Base-by-base conservation (phyloP, 2,797 vertebrate genomes). In the Sternotherus odoratus region DNA sequence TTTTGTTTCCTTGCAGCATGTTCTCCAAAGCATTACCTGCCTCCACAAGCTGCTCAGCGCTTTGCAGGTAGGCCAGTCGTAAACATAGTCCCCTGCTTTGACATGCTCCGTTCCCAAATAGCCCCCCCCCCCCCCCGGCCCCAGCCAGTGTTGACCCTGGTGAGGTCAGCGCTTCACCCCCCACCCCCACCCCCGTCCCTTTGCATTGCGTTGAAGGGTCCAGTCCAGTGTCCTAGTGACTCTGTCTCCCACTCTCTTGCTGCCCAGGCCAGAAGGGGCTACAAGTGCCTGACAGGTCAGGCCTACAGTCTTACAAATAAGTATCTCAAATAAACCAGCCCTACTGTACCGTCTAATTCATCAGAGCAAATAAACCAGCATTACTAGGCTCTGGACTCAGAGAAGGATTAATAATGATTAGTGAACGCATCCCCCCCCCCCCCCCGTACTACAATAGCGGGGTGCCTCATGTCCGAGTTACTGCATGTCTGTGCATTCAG, bases 41-140 rank as follows among this genome's bases (percentile, higher is more conserved):
- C 99, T 99, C 77, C 98, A 99, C 30, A 98, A 99, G 49, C 98
- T 99, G 93, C 98, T 99, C 94, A 99, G 97, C 96, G 97, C 98
- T 60, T 98, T 99, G 95, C 99, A 99, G 99, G 99, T 99, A 97
- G 36, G 75, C 94, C 88, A 51, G 26, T 43, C 23, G 46, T 28
- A 56, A 43, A 91, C 86, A 4, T 0, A 49, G 87, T 87, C 56
- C 74, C 72, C 84, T 2, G 12, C 88, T 96, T 82, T 46, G 74
- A 75, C 82, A 46, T 48, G 3, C 83, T 3, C 3, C 84, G 75
- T 88, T 33, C 51, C n/a, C 2, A 0, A 63, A 33, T 81, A 53
- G 30, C 5, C 0, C 43, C 28, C 69, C 1, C 49, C 2, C 5
- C 43, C 43, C 43, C 43, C 43, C 43, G n/a, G n/a, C 8, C 0